phyloP scores from a whole-genome alignment of 1,140 invertebrate genomes.

The Galleria mellonella region DNA sequence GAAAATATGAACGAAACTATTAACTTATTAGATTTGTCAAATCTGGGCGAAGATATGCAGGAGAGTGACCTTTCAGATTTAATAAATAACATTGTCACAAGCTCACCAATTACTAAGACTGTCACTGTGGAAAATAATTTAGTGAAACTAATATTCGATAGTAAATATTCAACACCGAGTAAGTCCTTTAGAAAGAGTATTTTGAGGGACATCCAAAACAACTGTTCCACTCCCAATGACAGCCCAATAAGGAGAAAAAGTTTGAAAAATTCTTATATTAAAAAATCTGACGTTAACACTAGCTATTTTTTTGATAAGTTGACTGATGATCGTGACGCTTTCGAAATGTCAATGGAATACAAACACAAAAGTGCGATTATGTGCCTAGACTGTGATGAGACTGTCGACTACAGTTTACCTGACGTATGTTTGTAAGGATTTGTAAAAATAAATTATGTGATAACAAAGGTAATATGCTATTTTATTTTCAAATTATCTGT shows the following conservation, averaged over 20 bases:
- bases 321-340: constrained; percentile 52
- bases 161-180: constrained; percentile 29
- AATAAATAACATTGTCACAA: constrained; percentile 74
- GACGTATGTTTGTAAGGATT: constrained; percentile 25
- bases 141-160: constrained; percentile 54
- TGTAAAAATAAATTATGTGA: neutral
- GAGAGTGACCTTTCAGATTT: constrained; percentile 76
- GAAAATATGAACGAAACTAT: constrained; percentile 25
- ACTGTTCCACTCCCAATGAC: constrained; percentile 59
- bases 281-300: constrained; percentile 33
- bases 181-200: constrained; percentile 23
- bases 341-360: constrained; percentile 63
- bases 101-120: constrained; percentile 37
- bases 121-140: constrained; percentile 47
- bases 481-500: too few species aligned
- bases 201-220: constrained; percentile 27
- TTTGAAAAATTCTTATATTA: constrained; percentile 12
- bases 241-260: constrained; percentile 35
- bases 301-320: constrained; percentile 69
- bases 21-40: constrained; percentile 37
- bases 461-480: neutral
- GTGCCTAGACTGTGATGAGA: constrained; percentile 28
- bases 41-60: constrained; percentile 63
- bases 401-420: constrained; percentile 45
- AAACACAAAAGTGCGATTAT: constrained; percentile 31